These are phyloP conservation scores for Alca torda DNA, from an alignment of 2,797 vertebrate species.

Conservation along the genomic window DNA sequence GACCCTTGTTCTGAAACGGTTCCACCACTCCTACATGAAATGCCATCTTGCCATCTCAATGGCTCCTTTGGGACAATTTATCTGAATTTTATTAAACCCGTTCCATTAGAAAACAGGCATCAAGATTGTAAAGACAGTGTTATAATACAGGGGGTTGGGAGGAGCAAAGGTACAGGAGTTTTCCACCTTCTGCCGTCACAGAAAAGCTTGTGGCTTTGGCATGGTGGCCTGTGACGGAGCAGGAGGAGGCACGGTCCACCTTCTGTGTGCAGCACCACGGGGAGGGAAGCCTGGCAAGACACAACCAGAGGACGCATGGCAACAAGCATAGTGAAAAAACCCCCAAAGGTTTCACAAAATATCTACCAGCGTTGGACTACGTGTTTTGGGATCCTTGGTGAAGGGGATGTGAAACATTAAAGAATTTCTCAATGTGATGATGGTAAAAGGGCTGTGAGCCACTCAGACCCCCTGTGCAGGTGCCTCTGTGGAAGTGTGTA, in stretches of 20 bases:
- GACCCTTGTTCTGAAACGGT: background rate
- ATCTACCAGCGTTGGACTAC: background rate
- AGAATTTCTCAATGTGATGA: background rate
- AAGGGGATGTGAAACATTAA: background rate
- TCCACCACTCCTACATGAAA: background rate
- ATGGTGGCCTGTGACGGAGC: background rate
- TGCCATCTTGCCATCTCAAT: background rate
- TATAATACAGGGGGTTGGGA: background rate
- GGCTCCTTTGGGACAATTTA: background rate
- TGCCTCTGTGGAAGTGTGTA: background rate
- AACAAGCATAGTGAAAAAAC: background rate
- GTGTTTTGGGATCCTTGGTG: background rate
- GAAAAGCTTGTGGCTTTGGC: background rate
- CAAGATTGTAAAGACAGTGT: background rate
- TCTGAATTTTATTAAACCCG: background rate
- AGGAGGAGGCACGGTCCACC: background rate
- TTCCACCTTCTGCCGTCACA: background rate
- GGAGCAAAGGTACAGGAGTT: background rate
- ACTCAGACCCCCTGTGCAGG: background rate
- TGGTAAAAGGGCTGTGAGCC: background rate
- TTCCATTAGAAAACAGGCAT: background rate
- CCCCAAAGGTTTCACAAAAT: background rate
- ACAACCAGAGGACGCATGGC: background rate
- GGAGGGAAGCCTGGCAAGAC: background rate
- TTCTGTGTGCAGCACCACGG: background rate